Evolutionary conservation across 1,140 invertebrate genomes (phyloP).

Genomic region (Trinorchestia longiramus): DNA sequence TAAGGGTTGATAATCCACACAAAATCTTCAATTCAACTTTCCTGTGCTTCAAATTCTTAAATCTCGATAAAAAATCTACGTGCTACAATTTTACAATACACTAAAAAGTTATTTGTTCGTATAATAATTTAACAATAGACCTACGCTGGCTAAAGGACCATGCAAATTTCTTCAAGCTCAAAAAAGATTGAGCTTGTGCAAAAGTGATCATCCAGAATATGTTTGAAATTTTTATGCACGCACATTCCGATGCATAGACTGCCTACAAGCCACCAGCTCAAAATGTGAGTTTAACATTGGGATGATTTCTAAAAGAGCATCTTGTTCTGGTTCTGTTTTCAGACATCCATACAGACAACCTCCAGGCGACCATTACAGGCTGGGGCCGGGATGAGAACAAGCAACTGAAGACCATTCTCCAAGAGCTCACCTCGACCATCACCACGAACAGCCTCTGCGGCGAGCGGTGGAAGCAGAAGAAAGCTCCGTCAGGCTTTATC

Average conservation of each 20-base stretch:
- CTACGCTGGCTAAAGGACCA: too few relatives aligned
- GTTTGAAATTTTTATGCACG: neutral
- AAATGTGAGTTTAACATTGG: neutral
- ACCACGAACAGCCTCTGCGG: slow-evolving; percentile 58
- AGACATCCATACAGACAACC: slow-evolving; percentile 31
- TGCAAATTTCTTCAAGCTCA: too few relatives aligned
- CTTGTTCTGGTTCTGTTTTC: neutral
- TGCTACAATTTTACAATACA: too few relatives aligned
- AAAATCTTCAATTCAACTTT: too few relatives aligned
- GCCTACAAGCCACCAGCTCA: neutral
- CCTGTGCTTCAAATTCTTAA: too few relatives aligned
- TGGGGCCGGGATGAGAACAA: slow-evolving; percentile 63
- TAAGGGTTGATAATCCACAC: too few relatives aligned
- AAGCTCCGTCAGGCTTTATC: slow-evolving; percentile 61
- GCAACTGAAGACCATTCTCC: slow-evolving; percentile 58
- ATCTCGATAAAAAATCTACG: too few relatives aligned
- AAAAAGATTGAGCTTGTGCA: too few relatives aligned
- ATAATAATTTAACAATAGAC: too few relatives aligned
- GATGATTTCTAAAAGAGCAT: neutral
- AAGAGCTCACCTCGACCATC: slow-evolving; percentile 57
- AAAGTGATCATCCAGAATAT: neutral
- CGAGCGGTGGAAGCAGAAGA: slow-evolving; percentile 56
- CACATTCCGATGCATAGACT: neutral
- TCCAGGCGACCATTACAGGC: slow-evolving; percentile 56
- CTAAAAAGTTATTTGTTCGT: too few relatives aligned